These are phyloP conservation scores for Rhagoletis pomonella DNA, from an alignment of 1,140 invertebrate species.

Conservation along the genomic window DNA sequence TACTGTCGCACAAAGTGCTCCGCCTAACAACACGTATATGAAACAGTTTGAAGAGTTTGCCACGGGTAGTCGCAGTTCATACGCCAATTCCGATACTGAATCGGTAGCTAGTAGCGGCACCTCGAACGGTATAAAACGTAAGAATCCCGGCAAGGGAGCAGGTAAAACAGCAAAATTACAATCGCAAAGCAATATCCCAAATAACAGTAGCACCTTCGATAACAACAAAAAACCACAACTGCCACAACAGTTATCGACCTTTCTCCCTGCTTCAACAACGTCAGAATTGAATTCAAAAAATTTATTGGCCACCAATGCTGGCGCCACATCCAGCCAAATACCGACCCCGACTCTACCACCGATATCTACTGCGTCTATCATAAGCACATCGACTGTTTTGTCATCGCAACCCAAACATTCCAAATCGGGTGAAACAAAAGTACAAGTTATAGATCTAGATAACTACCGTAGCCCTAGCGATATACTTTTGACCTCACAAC, in stretches of 20 bases:
- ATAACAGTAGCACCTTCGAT: background rate
- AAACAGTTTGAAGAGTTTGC: conserved; percentile 64
- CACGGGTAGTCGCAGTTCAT: conserved; percentile 60
- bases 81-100: conserved; percentile 70
- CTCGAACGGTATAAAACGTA: conserved; percentile 62
- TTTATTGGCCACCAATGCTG: conserved; percentile 58
- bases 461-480: conserved; percentile 68
- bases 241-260: conserved; percentile 15
- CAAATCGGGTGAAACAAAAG: conserved; percentile 56
- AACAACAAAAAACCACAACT: conserved; percentile 40
- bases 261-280: conserved; percentile 63
- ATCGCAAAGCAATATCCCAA: conserved; percentile 8
- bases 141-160: conserved; percentile 23
- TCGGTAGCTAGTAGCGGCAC: conserved; percentile 71
- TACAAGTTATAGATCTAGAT: conserved; percentile 69
- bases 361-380: conserved; percentile 49
- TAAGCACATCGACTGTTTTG: conserved; percentile 31
- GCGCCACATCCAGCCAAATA: background rate
- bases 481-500: conserved; percentile 69
- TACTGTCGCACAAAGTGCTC: background rate
- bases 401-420: conserved; percentile 61
- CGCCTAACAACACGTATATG: conserved; percentile 54
- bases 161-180: conserved; percentile 45
- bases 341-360: conserved; percentile 58
- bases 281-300: conserved; percentile 65